A percentile compares a stretch with the other conserved stretches of the same genome.
phyloP scores from a whole-genome alignment of 1,140 invertebrate species.

The Rhagoletis zephyria region DNA sequence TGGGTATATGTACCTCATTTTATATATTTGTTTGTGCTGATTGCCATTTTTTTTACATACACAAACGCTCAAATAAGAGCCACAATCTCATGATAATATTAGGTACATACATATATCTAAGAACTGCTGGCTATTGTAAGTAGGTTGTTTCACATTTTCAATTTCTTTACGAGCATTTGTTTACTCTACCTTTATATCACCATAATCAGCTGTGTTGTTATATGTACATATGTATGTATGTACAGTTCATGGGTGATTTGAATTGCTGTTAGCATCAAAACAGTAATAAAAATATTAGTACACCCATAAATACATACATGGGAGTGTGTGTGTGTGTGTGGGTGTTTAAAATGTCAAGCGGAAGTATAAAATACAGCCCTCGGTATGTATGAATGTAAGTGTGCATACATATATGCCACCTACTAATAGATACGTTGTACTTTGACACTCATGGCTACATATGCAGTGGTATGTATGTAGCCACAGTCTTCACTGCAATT shows the following conservation, averaged over 20 bases:
- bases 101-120: not conserved
- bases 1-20: too few species aligned
- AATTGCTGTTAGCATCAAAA: slow-evolving; percentile 46
- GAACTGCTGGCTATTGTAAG: slow-evolving; percentile 38
- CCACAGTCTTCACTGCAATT: slow-evolving; percentile 9
- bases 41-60: not conserved
- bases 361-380: not conserved
- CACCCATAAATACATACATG: not conserved
- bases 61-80: not conserved
- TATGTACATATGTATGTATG: too few species aligned
- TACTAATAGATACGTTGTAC: slow-evolving; percentile 44
- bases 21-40: too few species aligned
- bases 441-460: not conserved
- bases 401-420: not conserved
- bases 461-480: too few species aligned
- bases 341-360: not conserved
- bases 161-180: slow-evolving; percentile 40
- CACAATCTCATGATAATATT: slow-evolving; percentile 6
- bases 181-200: slow-evolving; percentile 30
- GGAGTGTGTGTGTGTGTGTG: not conserved
- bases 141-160: slow-evolving; percentile 42
- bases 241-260: slow-evolving; percentile 9
- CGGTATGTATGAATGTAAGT: not conserved
- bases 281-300: slow-evolving; percentile 49
- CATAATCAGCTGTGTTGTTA: not conserved